phyloP scores from a whole-genome alignment of 1,140 invertebrate genomes.

The Eurosta solidaginis region DNA sequence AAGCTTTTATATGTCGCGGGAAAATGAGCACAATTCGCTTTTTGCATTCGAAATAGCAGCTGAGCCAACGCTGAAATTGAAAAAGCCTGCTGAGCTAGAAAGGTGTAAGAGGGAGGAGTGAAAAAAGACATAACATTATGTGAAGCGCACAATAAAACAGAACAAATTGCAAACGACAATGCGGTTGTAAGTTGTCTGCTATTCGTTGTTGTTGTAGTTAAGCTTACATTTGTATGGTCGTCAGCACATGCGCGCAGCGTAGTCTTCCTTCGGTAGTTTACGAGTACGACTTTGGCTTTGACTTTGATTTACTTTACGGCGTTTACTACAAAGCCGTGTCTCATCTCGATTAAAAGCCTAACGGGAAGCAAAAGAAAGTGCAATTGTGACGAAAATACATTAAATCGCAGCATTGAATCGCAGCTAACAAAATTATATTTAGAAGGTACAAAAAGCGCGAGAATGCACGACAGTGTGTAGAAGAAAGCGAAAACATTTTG shows the following conservation, averaged over 20 bases:
- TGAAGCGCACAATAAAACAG: background rate
- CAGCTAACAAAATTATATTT: too few relatives aligned
- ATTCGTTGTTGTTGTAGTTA: background rate
- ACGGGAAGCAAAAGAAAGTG: slow-evolving; percentile 15
- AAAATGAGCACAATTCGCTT: background rate
- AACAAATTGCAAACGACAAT: slow-evolving; percentile 6
- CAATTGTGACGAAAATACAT: slow-evolving; percentile 15
- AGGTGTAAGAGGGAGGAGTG: background rate
- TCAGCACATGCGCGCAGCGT: background rate
- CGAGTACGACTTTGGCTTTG: background rate
- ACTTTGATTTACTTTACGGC: background rate
- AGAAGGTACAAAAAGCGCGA: background rate
- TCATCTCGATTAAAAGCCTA: slow-evolving; percentile 2
- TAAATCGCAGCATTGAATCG: background rate
- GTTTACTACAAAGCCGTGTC: background rate
- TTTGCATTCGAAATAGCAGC: slow-evolving; percentile 13
- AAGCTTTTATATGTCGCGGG: too few relatives aligned
- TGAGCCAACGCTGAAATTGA: background rate
- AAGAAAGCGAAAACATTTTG: slow-evolving; percentile 28
- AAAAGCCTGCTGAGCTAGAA: background rate
- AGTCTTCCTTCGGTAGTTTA: background rate
- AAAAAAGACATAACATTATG: background rate
- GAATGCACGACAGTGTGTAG: background rate
- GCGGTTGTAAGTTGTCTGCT: background rate
- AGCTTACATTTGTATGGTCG: background rate